Evolutionary conservation across 1,140 invertebrate species (phyloP).

Genomic region (Ephestia elutella): DNA sequence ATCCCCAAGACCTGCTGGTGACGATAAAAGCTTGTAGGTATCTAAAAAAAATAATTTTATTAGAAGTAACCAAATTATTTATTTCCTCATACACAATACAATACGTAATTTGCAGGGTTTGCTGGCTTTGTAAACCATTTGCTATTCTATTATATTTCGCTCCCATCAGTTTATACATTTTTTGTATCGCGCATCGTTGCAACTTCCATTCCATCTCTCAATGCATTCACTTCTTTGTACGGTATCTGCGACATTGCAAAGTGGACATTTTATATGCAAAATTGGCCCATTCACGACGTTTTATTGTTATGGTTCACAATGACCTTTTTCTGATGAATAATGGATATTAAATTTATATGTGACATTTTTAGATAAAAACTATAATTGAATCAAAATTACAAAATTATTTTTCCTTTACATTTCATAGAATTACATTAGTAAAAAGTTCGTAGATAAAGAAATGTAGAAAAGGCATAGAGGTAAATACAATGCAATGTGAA

Average conservation of each 20-base stretch:
- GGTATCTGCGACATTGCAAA: not conserved
- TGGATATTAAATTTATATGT: not conserved
- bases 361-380: too few relatives aligned
- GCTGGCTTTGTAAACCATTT: not conserved
- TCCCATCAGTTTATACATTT: not conserved
- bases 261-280: not conserved
- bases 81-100: not conserved
- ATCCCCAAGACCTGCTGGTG: too few relatives aligned
- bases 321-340: not conserved
- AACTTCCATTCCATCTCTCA: not conserved
- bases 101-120: not conserved
- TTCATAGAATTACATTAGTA: too few relatives aligned
- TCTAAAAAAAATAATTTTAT: too few relatives aligned
- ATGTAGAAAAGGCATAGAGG: too few relatives aligned
- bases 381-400: too few relatives aligned
- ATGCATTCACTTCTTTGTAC: not conserved
- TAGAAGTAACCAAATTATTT: too few relatives aligned
- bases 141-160: not conserved
- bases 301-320: not conserved
- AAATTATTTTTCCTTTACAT: too few relatives aligned
- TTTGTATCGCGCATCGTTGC: not conserved
- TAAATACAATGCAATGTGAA: too few relatives aligned
- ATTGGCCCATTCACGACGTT: not conserved
- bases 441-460: too few relatives aligned
- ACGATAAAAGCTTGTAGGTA: too few relatives aligned